phyloP scores from a whole-genome alignment of 2,113 vertebrate genomes.

The Plectropomus leopardus region DNA sequence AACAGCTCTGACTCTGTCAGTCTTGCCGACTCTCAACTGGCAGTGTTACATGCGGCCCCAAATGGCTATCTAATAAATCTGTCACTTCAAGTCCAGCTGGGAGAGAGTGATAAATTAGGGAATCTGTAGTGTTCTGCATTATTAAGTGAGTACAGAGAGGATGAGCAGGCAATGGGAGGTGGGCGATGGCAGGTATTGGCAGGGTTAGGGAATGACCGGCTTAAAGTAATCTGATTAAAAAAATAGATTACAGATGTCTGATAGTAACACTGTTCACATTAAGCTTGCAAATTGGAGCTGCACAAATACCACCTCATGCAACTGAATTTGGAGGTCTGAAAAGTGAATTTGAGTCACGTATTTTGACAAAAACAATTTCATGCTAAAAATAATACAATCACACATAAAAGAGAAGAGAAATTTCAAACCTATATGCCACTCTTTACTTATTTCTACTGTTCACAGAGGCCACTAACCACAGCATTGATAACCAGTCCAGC shows the following conservation, averaged over 20 bases:
- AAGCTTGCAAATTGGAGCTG: constrained; percentile 5
- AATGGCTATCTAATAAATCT: constrained; percentile 80
- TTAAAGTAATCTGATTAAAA: constrained; percentile 68
- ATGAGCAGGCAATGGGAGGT: constrained; percentile 36
- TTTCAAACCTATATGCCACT: not conserved
- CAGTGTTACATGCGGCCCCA: constrained; percentile 49
- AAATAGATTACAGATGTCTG: constrained; percentile 66
- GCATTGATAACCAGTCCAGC: not conserved
- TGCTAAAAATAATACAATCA: not conserved
- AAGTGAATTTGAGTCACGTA: not conserved
- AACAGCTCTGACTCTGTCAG: constrained; percentile 69
- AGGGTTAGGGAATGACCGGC: constrained; percentile 34
- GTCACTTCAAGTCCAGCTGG: constrained; percentile 76
- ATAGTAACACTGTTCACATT: constrained; percentile 52
- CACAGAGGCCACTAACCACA: not conserved
- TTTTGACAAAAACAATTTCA: not conserved
- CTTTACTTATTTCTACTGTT: not conserved
- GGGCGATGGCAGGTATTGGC: constrained; percentile 48
- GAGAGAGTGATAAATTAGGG: constrained; percentile 67
- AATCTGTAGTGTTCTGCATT: constrained; percentile 49
- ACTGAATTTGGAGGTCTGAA: not conserved
- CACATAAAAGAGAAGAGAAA: not conserved
- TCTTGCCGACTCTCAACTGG: constrained; percentile 54
- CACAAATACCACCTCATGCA: constrained; percentile 6
- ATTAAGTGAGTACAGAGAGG: constrained; percentile 58